Base-by-base conservation (phyloP, 1,140 invertebrate species). In the Euura lappo region DNA sequence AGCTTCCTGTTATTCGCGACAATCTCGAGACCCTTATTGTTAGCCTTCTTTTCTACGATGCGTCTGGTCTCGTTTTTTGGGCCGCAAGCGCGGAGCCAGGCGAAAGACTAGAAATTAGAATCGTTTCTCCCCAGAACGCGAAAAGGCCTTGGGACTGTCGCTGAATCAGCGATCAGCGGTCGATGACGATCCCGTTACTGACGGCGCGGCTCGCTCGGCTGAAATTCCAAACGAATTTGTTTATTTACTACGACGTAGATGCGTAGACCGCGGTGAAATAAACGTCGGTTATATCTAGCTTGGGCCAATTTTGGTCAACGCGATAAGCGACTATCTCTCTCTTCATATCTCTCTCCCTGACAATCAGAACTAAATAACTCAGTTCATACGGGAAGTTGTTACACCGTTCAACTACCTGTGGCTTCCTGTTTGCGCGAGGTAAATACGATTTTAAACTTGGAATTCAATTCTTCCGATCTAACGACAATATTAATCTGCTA, bases 381-480 rank as follows among this genome's bases (percentile, higher is more conserved):
- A 28, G 28, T 28, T 28, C 28, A 28, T 60, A 60, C 51, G 51
- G 51, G 51, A 60, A 60, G 51, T 60, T 6, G 51, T 60, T 60
- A 60, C 51, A n/a, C 13, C 6, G 3, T 60, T n/a, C 51, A 60
- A 60, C 51, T 6, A 60, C 51, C 51, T 60, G 51, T 60, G 3
- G 51, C 13, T 60, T 60, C 51, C 51, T 60, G 51, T 60, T 60
- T 60, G 51, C 51, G 51, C 51, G 51, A 60, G 51, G 51, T 60
- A 60, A 28, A 28, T 1, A 28, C 28, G 28, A 28, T 28, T 28
- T 28, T 28, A 28, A 28, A 28, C 28, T 28, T 28, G 28, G 28
- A 28, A 28, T 28, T 28, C 28, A 28, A 28, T 28, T 28, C 28
- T 28, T 28, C 28, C 28, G 28, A 28, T 28, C 28, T 28, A 28